phyloP scores from a whole-genome alignment of 2,113 vertebrate genomes.

The Poicephalus meyeri region DNA sequence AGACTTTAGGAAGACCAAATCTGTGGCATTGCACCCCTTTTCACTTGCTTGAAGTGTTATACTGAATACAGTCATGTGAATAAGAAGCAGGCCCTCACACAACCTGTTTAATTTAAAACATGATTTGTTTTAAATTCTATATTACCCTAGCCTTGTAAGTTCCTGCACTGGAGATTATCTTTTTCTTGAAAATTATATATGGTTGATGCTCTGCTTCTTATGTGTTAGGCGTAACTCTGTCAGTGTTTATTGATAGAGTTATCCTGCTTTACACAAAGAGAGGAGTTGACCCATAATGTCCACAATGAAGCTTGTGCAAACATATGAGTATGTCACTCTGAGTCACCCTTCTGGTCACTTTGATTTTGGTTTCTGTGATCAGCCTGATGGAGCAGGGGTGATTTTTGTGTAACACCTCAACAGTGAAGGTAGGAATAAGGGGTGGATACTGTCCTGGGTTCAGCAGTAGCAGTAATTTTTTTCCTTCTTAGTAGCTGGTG shows the following conservation, averaged over 20 bases:
- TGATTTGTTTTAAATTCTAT: background rate
- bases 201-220: background rate
- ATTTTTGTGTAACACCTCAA: background rate
- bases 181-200: background rate
- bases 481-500: too few relatives aligned
- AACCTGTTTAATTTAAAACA: background rate
- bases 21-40: background rate
- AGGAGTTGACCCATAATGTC: background rate
- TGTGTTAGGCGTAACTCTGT: background rate
- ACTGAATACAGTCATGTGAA: background rate
- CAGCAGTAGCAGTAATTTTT: too few relatives aligned
- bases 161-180: background rate
- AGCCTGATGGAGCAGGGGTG: background rate
- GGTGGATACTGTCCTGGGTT: too few relatives aligned
- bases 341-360: background rate
- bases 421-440: background rate
- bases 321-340: rapidly evolving
- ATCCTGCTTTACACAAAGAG: background rate
- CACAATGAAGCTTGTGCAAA: background rate
- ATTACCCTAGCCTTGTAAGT: background rate
- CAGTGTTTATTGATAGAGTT: background rate
- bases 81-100: background rate
- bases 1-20: background rate
- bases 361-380: background rate
- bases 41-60: background rate